These are phyloP conservation scores for Acyrthosiphon pisum DNA, from an alignment of 1,140 invertebrate genomes.

Conservation along the genomic window DNA sequence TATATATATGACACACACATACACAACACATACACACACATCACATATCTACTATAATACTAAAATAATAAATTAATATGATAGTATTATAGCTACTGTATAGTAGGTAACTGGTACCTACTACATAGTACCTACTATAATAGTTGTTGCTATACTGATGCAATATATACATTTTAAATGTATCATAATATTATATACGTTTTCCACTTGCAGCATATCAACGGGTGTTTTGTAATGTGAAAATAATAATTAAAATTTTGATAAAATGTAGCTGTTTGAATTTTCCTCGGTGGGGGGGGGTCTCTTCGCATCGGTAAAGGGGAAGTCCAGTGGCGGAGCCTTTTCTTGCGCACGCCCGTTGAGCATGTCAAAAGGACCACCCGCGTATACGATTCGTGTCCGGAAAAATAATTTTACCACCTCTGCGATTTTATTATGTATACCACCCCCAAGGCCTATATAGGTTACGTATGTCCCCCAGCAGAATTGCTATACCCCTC, in stretches of 20 bases:
- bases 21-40: neutral
- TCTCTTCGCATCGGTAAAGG: neutral
- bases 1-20: neutral
- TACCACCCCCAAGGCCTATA: neutral
- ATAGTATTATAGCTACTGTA: neutral
- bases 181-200: neutral
- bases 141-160: neutral
- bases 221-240: neutral
- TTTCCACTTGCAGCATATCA: neutral
- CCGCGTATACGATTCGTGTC: neutral
- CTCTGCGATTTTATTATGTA: neutral
- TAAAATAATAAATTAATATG: neutral
- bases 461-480: neutral
- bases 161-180: neutral
- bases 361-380: neutral
- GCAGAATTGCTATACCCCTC: neutral
- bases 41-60: neutral
- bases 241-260: neutral
- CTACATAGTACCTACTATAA: neutral
- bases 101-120: neutral
- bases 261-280: neutral
- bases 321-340: conserved; percentile 29
- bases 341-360: conserved; percentile 38
- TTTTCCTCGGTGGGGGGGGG: neutral
- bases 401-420: conserved; percentile 36